phyloP scores from a whole-genome alignment of 2,797 vertebrate genomes.

The Lutra lutra region DNA sequence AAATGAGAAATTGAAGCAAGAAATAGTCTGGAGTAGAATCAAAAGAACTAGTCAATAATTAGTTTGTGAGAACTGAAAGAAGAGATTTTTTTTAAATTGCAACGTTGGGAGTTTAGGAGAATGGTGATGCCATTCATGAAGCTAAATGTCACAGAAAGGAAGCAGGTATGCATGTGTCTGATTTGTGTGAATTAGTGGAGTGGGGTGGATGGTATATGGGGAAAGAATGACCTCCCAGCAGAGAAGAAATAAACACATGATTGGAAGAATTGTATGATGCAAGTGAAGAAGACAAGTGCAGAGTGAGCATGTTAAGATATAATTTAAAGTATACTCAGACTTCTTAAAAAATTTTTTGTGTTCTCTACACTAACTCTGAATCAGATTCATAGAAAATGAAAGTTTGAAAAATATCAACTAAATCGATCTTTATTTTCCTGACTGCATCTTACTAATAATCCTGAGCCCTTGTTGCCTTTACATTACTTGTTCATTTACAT shows the following conservation, averaged over 20 bases:
- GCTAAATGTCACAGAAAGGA: background rate
- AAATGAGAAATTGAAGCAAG: background rate
- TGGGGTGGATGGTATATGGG: rapidly evolving
- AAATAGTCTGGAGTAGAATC: background rate
- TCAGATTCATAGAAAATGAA: conserved; percentile 31
- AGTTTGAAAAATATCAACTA: conserved; percentile 28
- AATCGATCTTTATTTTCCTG: background rate
- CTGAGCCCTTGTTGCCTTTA: background rate
- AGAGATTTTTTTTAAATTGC: background rate
- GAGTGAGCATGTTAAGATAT: background rate
- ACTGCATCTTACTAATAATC: background rate
- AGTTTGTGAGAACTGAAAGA: background rate
- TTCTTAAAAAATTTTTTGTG: conserved; percentile 45
- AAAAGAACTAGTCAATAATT: background rate
- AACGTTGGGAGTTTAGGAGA: background rate
- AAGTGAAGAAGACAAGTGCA: background rate
- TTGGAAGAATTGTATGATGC: background rate
- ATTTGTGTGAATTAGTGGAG: background rate
- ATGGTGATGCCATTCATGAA: background rate
- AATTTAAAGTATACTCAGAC: background rate
- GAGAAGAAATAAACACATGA: background rate
- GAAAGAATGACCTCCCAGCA: background rate
- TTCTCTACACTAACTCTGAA: conserved; percentile 45
- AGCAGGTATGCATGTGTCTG: background rate
- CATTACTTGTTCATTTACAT: too few species aligned